Evolutionary conservation across 2,797 vertebrate genomes (phyloP), one percentile per base, ranked within the genome.

Genomic region (Rhinophrynus dorsalis): DNA sequence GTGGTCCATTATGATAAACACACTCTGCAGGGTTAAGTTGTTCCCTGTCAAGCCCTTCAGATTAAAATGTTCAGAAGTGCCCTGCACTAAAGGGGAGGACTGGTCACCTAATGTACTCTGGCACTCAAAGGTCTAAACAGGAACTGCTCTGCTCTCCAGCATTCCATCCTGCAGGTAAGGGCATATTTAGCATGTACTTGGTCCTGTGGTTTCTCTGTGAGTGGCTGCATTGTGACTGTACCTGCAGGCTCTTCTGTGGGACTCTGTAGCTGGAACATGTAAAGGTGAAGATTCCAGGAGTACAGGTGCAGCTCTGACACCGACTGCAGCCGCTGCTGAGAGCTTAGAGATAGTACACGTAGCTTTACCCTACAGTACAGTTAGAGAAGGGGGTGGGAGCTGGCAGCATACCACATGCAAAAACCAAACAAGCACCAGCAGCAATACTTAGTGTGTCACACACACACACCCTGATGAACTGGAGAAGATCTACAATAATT

Each of bases 271-370:
- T 6, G 40, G 29, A 30, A 9, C 29, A n/a, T 9, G n/a, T n/a
- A n/a, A n/a, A 1, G 37, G 37, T 2, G 8, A 2, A 12, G 30
- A 32, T 0, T 21, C 7, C 3, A 32, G 12, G 7, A 11, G 6
- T n/a, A 57, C 76, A 76, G 75, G 74, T 68, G 63, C 13, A 4
- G 69, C 26, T 55, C 6, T 47, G 56, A 21, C 6, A 27, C 33
- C 51, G 38, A 9, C 65, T 58, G 51, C 11, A n/a, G 29, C 17
- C 44, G 61, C 20, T 65, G 42, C 76, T 78, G 58, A 59, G 77
- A 76, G 77, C 77, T 74, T 75, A 75, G 67, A 75, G 81, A 77
- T 76, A 83, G 27, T 73, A 79, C 86, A 86, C 86, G 85, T 85
- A 30, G 81, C 84, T 79, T 83, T 84, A 84, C 80, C 51, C 67